Conservation (phyloP, 2,113 vertebrate species). For the Dolichallabes microphthalmus region DNA sequence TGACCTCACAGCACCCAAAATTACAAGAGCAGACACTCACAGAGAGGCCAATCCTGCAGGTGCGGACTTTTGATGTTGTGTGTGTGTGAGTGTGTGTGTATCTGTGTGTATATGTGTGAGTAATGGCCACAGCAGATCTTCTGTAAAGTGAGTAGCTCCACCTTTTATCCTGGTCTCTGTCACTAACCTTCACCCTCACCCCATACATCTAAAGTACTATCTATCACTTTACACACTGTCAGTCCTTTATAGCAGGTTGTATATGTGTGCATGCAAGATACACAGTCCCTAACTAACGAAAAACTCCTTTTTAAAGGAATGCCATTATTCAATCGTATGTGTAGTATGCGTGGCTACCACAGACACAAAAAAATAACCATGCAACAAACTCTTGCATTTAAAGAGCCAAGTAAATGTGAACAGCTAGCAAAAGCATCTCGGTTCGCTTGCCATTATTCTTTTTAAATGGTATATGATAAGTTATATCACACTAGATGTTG, state of each 20-base stretch:
- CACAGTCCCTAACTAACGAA: background rate
- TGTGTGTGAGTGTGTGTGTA: slow-evolving; percentile 27
- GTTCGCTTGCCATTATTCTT: too few relatives aligned
- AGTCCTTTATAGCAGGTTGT: slow-evolving; percentile 1
- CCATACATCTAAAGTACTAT: slow-evolving; percentile 45
- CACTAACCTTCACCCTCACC: slow-evolving; percentile 45
- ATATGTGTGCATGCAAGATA: slow-evolving; percentile 4
- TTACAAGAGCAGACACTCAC: slow-evolving; percentile 47
- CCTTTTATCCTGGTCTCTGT: slow-evolving; percentile 35
- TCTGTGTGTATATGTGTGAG: slow-evolving; percentile 30
- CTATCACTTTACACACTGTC: slow-evolving; percentile 44
- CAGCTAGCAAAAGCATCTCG: too few relatives aligned
- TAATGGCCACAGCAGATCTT: slow-evolving; percentile 49
- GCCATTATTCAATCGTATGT: background rate
- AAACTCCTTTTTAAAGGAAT: background rate
- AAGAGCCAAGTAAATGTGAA: too few relatives aligned
- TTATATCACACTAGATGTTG: too few relatives aligned
- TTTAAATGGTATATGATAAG: too few relatives aligned
- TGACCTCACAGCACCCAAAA: slow-evolving; percentile 48
- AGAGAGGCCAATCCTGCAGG: slow-evolving; percentile 45
- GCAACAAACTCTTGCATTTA: too few relatives aligned
- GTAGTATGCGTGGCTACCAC: background rate
- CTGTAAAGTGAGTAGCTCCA: slow-evolving; percentile 48
- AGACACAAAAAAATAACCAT: background rate
- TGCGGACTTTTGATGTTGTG: slow-evolving; percentile 41